A percentile compares a stretch with the other conserved stretches of the same genome.
Evolutionary conservation across 64 coral and sea anemone genomes (phyloP).

Genomic region (Pocillopora damicornis): DNA sequence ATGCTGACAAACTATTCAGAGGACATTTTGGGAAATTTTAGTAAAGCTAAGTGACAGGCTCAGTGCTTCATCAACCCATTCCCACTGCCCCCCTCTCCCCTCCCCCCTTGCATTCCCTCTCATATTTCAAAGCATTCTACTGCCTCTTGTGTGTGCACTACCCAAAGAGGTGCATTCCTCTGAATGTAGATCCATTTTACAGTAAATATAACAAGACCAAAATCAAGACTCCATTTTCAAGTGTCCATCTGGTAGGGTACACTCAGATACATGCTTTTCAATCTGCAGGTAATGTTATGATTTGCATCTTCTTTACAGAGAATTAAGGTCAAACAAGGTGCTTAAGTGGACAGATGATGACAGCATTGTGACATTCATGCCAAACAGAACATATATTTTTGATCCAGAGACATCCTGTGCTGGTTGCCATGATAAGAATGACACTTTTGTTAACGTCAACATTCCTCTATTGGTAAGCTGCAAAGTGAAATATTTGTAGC

Average conservation of each 20-base stretch:
- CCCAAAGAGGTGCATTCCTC: too few species aligned
- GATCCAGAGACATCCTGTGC: slow-evolving; percentile 84
- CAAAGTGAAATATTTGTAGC: background rate
- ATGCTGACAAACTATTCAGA: too few species aligned
- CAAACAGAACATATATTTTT: slow-evolving; percentile 96
- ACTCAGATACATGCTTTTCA: background rate
- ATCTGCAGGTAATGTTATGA: background rate
- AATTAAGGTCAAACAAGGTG: slow-evolving; percentile 65
- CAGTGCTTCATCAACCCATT: too few species aligned
- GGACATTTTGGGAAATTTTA: too few species aligned
- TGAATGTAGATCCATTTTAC: too few species aligned
- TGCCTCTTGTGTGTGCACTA: too few species aligned
- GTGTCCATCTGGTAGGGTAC: background rate
- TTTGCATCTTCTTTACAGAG: slow-evolving; percentile 33
- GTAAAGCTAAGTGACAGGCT: too few species aligned
- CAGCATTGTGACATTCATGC: slow-evolving; percentile 79
- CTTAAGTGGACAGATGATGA: slow-evolving; percentile 51
- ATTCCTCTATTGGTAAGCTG: slow-evolving; percentile 81
- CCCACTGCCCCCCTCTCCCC: too few species aligned
- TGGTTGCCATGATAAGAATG: slow-evolving; percentile 67
- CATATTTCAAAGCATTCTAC: too few species aligned
- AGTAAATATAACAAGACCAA: too few species aligned
- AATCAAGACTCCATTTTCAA: too few species aligned
- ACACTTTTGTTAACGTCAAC: slow-evolving; percentile 72
- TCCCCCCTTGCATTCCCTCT: too few species aligned